phyloP scores from a whole-genome alignment of 2,888 invertebrate genomes.

The Apamea anceps region DNA sequence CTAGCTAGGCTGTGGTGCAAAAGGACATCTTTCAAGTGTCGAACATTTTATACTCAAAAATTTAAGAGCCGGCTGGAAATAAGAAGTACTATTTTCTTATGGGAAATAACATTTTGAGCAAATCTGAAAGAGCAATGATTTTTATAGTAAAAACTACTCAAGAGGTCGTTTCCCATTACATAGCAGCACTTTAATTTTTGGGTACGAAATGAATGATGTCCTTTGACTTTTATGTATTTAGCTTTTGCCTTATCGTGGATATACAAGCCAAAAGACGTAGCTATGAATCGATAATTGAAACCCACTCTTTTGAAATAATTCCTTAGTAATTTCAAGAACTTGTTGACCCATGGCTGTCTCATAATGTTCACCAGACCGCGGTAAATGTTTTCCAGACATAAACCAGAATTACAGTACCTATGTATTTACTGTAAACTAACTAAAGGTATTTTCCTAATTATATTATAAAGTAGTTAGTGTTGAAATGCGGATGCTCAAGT shows the following conservation, averaged over 20 bases:
- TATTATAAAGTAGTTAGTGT: neutral
- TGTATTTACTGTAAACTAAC: neutral
- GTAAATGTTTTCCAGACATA: neutral
- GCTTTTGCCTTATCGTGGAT: neutral
- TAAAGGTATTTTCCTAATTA: neutral
- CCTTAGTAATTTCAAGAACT: neutral
- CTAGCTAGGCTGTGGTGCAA: neutral
- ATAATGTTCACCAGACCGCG: neutral
- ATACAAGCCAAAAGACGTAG: neutral
- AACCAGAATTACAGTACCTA: neutral
- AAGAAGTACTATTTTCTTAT: too few species aligned
- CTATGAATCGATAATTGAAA: neutral
- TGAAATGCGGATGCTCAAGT: neutral
- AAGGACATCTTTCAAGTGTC: neutral
- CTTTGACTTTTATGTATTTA: constrained; percentile 5
- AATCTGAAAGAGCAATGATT: too few species aligned
- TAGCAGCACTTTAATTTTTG: too few species aligned
- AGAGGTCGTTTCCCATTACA: too few species aligned
- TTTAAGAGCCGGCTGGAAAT: too few species aligned
- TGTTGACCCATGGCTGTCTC: neutral
- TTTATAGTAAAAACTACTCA: too few species aligned
- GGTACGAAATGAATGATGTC: too few species aligned
- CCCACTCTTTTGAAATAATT: neutral
- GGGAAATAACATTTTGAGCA: too few species aligned
- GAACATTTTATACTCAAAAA: too few species aligned